Conservation (phyloP, 2,888 invertebrate species). For the Petrolisthes manimaculis region DNA sequence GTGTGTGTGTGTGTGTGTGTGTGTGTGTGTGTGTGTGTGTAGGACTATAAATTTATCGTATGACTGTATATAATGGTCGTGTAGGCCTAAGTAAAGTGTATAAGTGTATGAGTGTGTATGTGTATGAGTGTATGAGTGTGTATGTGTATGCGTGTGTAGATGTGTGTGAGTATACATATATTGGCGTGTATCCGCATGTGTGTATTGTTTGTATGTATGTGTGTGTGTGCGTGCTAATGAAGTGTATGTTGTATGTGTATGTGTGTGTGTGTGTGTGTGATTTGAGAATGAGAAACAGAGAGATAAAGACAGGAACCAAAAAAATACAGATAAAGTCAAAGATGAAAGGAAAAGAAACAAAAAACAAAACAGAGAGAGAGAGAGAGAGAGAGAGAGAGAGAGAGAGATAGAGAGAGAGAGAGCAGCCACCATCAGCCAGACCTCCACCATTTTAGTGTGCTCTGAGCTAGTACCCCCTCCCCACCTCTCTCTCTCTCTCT, state of each 20-base stretch:
- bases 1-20: not conserved
- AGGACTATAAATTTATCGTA: too few species aligned
- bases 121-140: too few species aligned
- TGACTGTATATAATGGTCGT: too few species aligned
- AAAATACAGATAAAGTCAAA: not conserved
- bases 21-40: not conserved
- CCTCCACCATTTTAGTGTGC: not conserved
- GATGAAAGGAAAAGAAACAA: not conserved
- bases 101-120: too few species aligned
- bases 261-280: too few species aligned
- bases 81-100: too few species aligned
- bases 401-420: not conserved
- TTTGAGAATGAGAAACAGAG: too few species aligned
- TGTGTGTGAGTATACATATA: too few species aligned
- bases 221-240: not conserved
- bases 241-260: too few species aligned
- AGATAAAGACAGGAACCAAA: too few species aligned
- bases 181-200: too few species aligned
- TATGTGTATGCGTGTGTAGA: too few species aligned
- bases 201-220: not conserved
- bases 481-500: not conserved
- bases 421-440: not conserved
- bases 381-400: not conserved
- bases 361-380: not conserved
- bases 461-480: conserved; percentile 11